Evolutionary conservation across 2,888 invertebrate species (phyloP).

Genomic region (Mesochorus sp.): DNA sequence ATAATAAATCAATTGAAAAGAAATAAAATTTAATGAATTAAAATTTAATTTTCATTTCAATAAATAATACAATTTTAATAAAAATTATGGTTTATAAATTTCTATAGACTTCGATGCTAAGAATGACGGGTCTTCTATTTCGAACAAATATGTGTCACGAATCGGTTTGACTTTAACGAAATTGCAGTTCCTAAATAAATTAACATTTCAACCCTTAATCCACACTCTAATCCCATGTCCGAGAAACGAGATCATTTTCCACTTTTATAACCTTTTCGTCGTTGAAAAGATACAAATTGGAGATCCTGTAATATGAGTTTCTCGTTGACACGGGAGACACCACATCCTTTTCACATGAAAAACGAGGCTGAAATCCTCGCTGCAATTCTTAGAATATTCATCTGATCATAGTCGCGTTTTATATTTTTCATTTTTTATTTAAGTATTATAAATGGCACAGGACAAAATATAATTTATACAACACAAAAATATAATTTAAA

Average conservation of each 20-base stretch:
- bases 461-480: no score
- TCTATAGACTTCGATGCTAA: no score
- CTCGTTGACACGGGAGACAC: slow-evolving; percentile 47
- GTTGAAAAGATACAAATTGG: slow-evolving; percentile 42
- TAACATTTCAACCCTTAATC: slow-evolving; percentile 49
- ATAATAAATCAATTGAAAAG: no score
- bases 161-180: not conserved
- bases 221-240: slow-evolving; percentile 55
- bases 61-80: no score
- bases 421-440: no score
- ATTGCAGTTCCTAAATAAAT: slow-evolving; percentile 7
- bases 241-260: slow-evolving; percentile 30
- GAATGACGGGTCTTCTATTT: no score
- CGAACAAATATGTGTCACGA: not conserved
- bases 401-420: no score
- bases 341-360: slow-evolving; percentile 33
- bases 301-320: slow-evolving; percentile 59
- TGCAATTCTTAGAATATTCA: slow-evolving; percentile 47
- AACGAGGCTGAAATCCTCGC: slow-evolving; percentile 36
- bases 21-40: no score
- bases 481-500: no score
- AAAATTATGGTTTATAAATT: no score
- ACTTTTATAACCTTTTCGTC: slow-evolving; percentile 37
- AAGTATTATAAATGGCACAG: no score
- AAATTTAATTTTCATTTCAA: no score